These are phyloP conservation scores for Poliocrania exsul DNA, from an alignment of 2,797 vertebrate genomes.

Conservation along the genomic window DNA sequence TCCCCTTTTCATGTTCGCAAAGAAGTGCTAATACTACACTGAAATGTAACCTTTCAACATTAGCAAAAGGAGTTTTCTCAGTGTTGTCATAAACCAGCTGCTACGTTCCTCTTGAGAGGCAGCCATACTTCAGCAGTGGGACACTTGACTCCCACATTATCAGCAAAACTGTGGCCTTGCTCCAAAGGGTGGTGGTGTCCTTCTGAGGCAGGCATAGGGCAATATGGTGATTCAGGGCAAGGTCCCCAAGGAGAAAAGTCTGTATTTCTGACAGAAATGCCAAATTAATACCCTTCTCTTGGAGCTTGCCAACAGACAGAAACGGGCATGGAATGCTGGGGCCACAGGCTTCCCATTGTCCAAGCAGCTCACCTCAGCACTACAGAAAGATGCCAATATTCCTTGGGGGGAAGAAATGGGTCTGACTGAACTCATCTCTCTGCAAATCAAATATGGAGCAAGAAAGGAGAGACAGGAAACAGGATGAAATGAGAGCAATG, in stretches of 20 bases:
- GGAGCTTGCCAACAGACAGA: not conserved
- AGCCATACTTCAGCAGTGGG: not conserved
- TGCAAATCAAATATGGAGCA: not conserved
- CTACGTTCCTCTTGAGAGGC: conserved; percentile 7
- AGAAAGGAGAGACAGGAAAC: not conserved
- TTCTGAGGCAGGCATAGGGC: not conserved
- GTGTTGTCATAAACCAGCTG: conserved; percentile 7
- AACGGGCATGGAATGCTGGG: not conserved
- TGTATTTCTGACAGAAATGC: not conserved
- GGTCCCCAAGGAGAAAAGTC: not conserved
- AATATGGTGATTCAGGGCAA: not conserved
- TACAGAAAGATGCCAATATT: not conserved
- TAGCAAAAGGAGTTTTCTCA: conserved; percentile 2
- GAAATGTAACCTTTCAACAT: conserved; percentile 8
- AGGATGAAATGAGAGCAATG: not conserved
- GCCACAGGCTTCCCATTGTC: not conserved
- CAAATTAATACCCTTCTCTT: not conserved
- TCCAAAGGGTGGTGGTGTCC: not conserved
- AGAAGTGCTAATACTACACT: conserved; percentile 4
- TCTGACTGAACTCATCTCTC: fast-evolving
- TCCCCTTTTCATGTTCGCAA: not conserved
- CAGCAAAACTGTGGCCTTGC: not conserved
- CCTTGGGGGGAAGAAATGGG: not conserved
- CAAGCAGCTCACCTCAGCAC: not conserved
- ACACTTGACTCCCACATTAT: not conserved